phyloP scores from a whole-genome alignment of 2,888 invertebrate genomes.

The Agriotes lineatus region DNA sequence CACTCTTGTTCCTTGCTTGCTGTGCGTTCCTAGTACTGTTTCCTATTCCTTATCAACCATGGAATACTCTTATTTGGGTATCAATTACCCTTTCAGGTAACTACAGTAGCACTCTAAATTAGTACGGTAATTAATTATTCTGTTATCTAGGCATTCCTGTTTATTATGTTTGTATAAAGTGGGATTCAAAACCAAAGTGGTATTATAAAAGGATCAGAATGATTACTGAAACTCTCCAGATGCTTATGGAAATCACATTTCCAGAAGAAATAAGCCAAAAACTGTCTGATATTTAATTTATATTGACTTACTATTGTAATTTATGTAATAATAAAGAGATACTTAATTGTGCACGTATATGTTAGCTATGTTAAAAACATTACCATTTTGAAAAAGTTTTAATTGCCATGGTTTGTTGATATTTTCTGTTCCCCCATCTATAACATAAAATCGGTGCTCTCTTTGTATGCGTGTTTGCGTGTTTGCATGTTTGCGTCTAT shows the following conservation, averaged over 20 bases:
- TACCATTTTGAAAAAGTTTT: no score
- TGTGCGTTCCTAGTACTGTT: conserved; percentile 85
- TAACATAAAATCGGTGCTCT: no score
- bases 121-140: neutral
- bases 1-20: conserved; percentile 82
- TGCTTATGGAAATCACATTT: conserved; percentile 74
- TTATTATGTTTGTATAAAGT: conserved; percentile 79
- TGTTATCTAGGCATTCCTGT: conserved; percentile 85
- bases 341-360: conserved; percentile 1
- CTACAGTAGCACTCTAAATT: conserved; percentile 43
- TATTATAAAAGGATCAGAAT: conserved; percentile 69
- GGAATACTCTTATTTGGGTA: conserved; percentile 81
- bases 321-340: conserved; percentile 2
- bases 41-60: conserved; percentile 83
- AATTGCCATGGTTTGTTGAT: no score
- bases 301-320: neutral
- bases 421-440: no score
- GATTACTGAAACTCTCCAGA: conserved; percentile 72
- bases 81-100: conserved; percentile 79
- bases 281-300: conserved; percentile 62
- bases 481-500: no score
- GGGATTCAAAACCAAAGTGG: conserved; percentile 72
- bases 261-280: conserved; percentile 71
- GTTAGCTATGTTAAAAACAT: no score
- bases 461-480: no score